Evolutionary conservation across 2,888 invertebrate genomes (phyloP), one percentile per base, ranked within the genome.

Genomic region (Chrysomela aeneicollis): DNA sequence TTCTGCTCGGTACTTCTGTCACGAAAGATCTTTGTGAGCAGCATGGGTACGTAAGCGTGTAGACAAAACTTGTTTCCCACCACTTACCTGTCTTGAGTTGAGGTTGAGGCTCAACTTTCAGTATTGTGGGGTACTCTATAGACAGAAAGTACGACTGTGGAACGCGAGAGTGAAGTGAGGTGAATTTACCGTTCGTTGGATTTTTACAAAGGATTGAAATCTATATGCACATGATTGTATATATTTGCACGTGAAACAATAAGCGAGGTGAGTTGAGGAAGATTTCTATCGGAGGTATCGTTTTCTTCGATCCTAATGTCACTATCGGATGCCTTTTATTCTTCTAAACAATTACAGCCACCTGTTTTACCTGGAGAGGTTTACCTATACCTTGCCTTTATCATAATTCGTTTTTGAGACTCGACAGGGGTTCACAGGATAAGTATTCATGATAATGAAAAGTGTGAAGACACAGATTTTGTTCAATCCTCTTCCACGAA

Each of bases 21-120:
- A 51, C 47, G 30, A 60, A 50, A 54, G 21, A 46, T 57, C 22
- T 30, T 15, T 17, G 37, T 46, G 15, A 52, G 52, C 52, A 60
- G 52, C 52, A 18, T 53, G 54, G 19, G 37, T 37, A 49, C 49
- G 52, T 58, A 60, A 59, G 57, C 67, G 59, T 62, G 64, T 78
- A 78, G 78, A 76, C 78, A 76, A 78, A 81, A 80, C 80, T 78
- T 74, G 78, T 79, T 80, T 79, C 80, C 79, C 79, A 63, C 66
- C 79, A 79, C 78, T 77, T 77, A 69, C 70, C 69, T 70, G 66
- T 71, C 70, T 71, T 70, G 71, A 72, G 74, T 71, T 70, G 71
- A 72, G 74, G 73, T 71, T 70, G 70, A 73, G 74, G 72, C 71
- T 72, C 72, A 70, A 76, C 69, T 71, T 73, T 73, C 73, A 75